A percentile compares a stretch with the other conserved stretches of the same genome.
These are phyloP conservation scores for Aurelia aurita complex sp. Pacific DNA, from an alignment of 30 jellyfish, hydroid and myxozoan species.

Conservation along the genomic window DNA sequence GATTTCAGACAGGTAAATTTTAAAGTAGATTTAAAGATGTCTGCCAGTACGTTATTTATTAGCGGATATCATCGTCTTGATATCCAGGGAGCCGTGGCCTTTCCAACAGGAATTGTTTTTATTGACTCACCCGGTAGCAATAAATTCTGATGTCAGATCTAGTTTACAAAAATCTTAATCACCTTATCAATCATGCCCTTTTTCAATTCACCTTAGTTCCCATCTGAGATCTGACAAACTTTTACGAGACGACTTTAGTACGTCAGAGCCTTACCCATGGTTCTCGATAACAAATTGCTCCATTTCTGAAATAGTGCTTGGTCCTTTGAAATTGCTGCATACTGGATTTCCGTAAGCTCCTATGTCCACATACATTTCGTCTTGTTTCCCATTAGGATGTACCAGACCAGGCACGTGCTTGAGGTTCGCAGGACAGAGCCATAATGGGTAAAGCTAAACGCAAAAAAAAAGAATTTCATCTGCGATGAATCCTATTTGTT, in stretches of 20 bases:
- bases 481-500: too few relatives aligned
- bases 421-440: constrained; percentile 69
- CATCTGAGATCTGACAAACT: too few relatives aligned
- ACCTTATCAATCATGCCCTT: not conserved
- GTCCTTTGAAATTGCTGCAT: constrained; percentile 37
- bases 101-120: too few relatives aligned
- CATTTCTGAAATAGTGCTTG: constrained; percentile 41
- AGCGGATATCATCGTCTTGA: too few relatives aligned
- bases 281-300: constrained; percentile 57
- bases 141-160: too few relatives aligned
- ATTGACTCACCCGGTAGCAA: too few relatives aligned
- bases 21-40: too few relatives aligned
- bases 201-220: not conserved
- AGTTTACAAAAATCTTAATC: too few relatives aligned
- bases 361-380: constrained; percentile 51
- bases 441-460: constrained; percentile 52
- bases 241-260: too few relatives aligned
- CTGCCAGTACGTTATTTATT: too few relatives aligned
- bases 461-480: not conserved
- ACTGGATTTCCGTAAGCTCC: constrained; percentile 75
- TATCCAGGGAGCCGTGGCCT: too few relatives aligned
- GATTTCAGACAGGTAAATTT: too few relatives aligned
- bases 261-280: constrained; percentile 29
- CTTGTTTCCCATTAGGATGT: constrained; percentile 30
- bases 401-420: constrained; percentile 59